Conservation (phyloP, 2,797 vertebrate genomes). For the Graptemys geographica region DNA sequence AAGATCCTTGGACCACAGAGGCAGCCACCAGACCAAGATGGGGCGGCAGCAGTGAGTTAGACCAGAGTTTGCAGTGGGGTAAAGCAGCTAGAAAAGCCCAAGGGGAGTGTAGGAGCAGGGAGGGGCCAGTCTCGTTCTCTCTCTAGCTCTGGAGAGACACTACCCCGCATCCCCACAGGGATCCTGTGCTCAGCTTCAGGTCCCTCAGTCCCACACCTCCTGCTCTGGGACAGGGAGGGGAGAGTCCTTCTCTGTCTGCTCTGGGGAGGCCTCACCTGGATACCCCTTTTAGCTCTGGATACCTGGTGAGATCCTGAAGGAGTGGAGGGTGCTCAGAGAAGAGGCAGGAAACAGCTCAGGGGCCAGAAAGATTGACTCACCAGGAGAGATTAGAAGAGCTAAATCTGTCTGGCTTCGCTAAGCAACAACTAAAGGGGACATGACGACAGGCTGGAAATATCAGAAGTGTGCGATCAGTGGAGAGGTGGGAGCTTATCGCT, state of each 20-base stretch:
- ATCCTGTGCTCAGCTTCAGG: not conserved
- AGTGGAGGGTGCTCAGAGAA: fast-evolving
- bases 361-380: conserved; percentile 18
- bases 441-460: conserved; percentile 19
- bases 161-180: not conserved
- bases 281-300: fast-evolving
- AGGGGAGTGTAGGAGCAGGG: not conserved
- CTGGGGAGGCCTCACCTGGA: fast-evolving
- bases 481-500: not conserved
- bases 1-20: not conserved
- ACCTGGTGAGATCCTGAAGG: not conserved
- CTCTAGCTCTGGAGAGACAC: not conserved
- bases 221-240: not conserved
- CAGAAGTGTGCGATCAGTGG: not conserved
- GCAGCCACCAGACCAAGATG: not conserved
- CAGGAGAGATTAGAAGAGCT: conserved; percentile 59
- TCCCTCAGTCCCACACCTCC: not conserved
- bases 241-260: not conserved
- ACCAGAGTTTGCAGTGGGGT: not conserved
- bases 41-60: not conserved
- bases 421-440: not conserved
- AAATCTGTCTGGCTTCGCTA: conserved; percentile 13
- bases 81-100: not conserved
- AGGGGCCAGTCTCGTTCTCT: not conserved
- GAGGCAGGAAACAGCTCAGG: not conserved